These are phyloP conservation scores for Leucoraja erinaceus DNA, from an alignment of 2,113 vertebrate genomes.

Conservation along the genomic window DNA sequence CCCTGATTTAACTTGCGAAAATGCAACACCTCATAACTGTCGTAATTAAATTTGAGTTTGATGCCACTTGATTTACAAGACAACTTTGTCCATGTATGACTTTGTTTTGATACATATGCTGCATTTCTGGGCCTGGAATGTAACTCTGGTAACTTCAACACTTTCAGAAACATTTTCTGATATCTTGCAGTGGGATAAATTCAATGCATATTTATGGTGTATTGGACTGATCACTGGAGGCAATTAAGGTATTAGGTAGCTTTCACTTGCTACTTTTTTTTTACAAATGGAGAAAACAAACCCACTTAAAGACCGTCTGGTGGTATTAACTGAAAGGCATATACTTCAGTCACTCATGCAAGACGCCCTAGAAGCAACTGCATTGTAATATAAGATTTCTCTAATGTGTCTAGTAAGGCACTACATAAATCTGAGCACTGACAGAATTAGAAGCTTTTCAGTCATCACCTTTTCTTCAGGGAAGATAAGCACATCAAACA, in stretches of 20 bases:
- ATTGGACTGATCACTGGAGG: conserved; percentile 19
- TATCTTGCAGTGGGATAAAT: background rate
- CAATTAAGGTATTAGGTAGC: conserved; percentile 27
- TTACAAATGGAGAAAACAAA: conserved; percentile 6
- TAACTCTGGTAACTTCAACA: background rate
- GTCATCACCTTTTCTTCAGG: conserved; percentile 19
- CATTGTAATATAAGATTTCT: background rate
- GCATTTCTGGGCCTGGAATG: background rate
- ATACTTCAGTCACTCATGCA: conserved; percentile 6
- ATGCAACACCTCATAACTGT: too few species aligned
- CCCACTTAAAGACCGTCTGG: background rate
- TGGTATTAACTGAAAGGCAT: conserved; percentile 22
- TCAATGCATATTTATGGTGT: conserved; percentile 11
- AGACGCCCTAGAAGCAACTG: conserved; percentile 14
- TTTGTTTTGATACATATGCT: background rate
- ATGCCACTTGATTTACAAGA: background rate
- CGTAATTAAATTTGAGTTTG: too few species aligned
- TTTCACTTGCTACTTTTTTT: background rate
- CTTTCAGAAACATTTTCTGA: background rate
- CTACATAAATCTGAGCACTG: background rate
- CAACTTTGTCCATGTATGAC: background rate
- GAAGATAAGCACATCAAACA: background rate
- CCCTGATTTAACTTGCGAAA: too few species aligned
- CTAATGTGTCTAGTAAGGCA: background rate
- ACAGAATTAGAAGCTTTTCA: conserved; percentile 11